Conservation (phyloP, 30 jellyfish, hydroid and myxozoan species). For the Cassiopea xamachana region DNA sequence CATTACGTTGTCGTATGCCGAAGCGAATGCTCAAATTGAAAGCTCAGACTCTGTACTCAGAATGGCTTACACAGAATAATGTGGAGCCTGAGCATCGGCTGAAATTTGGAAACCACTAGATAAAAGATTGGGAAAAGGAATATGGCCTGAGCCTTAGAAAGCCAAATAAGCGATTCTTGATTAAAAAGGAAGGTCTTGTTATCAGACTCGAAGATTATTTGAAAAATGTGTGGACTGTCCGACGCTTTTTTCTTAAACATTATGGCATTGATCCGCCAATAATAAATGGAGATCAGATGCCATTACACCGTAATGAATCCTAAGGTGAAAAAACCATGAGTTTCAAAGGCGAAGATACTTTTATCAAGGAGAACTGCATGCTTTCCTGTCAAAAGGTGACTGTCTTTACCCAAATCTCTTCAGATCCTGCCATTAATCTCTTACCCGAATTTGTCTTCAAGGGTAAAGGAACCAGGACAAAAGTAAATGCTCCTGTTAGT, state of each 20-base stretch:
- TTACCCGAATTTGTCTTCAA: slow-evolving; percentile 66
- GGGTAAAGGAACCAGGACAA: slow-evolving; percentile 63
- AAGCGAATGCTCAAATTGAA: no score
- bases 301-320: slow-evolving; percentile 75
- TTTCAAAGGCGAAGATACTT: slow-evolving; percentile 52
- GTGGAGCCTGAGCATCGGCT: background rate
- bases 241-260: slow-evolving; percentile 51
- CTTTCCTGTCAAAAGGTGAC: slow-evolving; percentile 74
- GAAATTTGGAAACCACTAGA: background rate
- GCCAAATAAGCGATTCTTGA: slow-evolving; percentile 75
- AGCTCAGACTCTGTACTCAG: slow-evolving; percentile 53
- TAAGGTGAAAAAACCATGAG: slow-evolving; percentile 47
- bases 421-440: slow-evolving; percentile 5
- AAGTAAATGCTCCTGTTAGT: background rate
- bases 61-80: slow-evolving; percentile 73
- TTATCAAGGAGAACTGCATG: slow-evolving; percentile 64
- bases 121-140: slow-evolving; percentile 68
- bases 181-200: slow-evolving; percentile 61
- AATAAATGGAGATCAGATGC: slow-evolving; percentile 80
- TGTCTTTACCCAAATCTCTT: slow-evolving; percentile 48
- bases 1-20: slow-evolving; percentile 78
- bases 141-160: slow-evolving; percentile 73
- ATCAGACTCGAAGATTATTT: slow-evolving; percentile 60
- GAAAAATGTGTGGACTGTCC: slow-evolving; percentile 68
- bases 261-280: slow-evolving; percentile 86